These are phyloP conservation scores for Pristionchus exspectatus DNA, from an alignment of 2,888 invertebrate genomes.

Conservation along the genomic window DNA sequence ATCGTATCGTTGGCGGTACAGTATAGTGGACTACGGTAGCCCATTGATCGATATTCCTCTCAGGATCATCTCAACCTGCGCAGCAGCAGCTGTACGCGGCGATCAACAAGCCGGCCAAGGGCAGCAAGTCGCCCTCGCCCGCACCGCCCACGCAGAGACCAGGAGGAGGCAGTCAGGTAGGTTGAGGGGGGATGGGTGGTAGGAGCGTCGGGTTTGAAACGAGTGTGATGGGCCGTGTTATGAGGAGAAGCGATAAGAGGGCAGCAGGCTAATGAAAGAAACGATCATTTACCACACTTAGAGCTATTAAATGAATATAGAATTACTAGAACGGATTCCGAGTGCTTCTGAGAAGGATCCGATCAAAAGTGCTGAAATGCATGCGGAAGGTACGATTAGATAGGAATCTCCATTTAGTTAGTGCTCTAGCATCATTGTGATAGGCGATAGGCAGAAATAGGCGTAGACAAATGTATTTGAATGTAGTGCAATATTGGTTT, in stretches of 20 bases:
- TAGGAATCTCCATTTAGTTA: no score
- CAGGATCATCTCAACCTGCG: not conserved
- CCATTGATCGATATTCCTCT: not conserved
- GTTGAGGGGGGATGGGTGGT: not conserved
- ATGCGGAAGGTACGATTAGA: not conserved
- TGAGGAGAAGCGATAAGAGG: no score
- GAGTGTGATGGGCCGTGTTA: no score
- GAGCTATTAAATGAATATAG: no score
- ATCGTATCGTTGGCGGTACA: no score
- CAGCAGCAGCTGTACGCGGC: conserved; percentile 27
- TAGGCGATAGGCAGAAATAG: not conserved
- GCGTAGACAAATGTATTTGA: not conserved
- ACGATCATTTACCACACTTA: no score
- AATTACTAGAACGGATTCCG: no score
- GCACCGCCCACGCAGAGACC: not conserved
- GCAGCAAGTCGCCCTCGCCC: conserved; percentile 42
- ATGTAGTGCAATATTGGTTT: not conserved
- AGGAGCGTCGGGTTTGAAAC: no score
- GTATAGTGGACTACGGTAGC: no score
- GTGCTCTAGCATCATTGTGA: no score
- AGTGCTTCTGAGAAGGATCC: no score
- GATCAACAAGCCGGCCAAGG: conserved; percentile 54
- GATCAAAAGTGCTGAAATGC: not conserved
- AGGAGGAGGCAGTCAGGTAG: not conserved
- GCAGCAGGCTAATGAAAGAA: no score